Base-by-base conservation (phyloP, 2,113 vertebrate species). In the Neogobius melanostomus region DNA sequence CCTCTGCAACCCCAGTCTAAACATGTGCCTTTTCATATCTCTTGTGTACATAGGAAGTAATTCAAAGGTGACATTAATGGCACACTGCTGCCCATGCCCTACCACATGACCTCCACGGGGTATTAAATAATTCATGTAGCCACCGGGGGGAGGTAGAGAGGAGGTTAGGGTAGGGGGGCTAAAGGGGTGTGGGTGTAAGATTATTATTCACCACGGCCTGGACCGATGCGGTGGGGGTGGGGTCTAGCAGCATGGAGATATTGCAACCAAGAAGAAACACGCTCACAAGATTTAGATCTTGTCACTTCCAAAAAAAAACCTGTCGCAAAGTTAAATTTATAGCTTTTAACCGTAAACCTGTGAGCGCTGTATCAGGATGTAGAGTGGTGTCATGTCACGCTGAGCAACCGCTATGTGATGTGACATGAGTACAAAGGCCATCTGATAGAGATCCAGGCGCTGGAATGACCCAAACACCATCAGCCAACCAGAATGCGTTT, bases 41-140 rank as follows among this genome's bases (percentile, higher is more conserved):
- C 1, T 21, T 16, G 6, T 11, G 59, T 6, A 54, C 5, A 59
- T n/a, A 63, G 50, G 28, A 49, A 11, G 36, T 6, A 1, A 64
- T 4, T 36, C 1, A 1, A 10, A 57, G 69, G 48, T 78, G 52
- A 69, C 48, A 45, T 50, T 79, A 15, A 60, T 43, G 67, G 64
- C 60, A 48, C 43, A 51, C 50, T 12, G 51, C 60, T 48, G 50
- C 12, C 1, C 63, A 36, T 69, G 59, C 71, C 28, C 28, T 15
- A 59, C 69, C 67, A 68, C 47, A 0, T 6, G n/a, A 8, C 43
- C 73, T 72, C 76, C n/a, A 1, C 8, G 6, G 62, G 66, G 57
- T 77, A 15, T 69, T 90, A 75, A 88, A 92, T 90, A 87, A 92
- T 90, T 76, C 53, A 89, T 90, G 61, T 64, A 59, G 49, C 78